A percentile compares a stretch with the other conserved stretches of the same genome.
Evolutionary conservation across 2,113 vertebrate species (phyloP).

Genomic region (Macaca fascicularis): T2T-MFA8v1.1 NC_088376.1:30672001-30672500

Average conservation of each 20-base stretch:
- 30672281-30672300: background rate
- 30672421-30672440: too few relatives aligned
- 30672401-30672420: too few relatives aligned
- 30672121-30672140: background rate
- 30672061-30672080: background rate
- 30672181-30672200: background rate
- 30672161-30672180: slow-evolving; percentile 9
- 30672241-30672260: background rate
- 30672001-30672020: background rate
- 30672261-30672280: background rate
- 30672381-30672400: too few relatives aligned
- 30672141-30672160: background rate
- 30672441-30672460: too few relatives aligned
- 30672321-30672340: too few relatives aligned
- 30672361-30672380: too few relatives aligned
- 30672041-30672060: background rate
- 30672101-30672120: background rate
- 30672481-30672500: too few relatives aligned
- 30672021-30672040: background rate
- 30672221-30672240: background rate
- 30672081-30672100: background rate
- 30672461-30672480: too few relatives aligned
- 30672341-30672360: fast-evolving
- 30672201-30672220: background rate
- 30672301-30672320: background rate